Percentiles rank a stretch among this genome's conserved stretches.
Evolutionary conservation across 1,140 invertebrate species (phyloP).

Genomic region (Oreohelix idahoensis): DNA sequence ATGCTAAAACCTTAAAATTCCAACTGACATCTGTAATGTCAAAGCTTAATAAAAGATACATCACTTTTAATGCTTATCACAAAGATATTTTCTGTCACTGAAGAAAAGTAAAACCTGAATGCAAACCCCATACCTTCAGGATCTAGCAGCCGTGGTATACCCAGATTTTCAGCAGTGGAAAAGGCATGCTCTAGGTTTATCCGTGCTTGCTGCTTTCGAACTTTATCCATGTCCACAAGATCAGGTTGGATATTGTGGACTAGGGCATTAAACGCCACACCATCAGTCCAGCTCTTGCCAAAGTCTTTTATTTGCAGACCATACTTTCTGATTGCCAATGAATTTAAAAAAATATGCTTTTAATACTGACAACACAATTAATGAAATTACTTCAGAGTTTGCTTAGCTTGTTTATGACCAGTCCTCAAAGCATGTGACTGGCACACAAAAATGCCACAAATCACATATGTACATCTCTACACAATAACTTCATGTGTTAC

Average conservation of each 20-base stretch:
- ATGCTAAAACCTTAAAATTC: too few species aligned
- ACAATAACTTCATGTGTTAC: too few species aligned
- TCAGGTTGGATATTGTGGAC: slow-evolving; percentile 96
- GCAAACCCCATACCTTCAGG: slow-evolving; percentile 79
- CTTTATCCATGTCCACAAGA: slow-evolving; percentile 84
- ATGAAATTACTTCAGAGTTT: too few species aligned
- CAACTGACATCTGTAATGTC: too few species aligned
- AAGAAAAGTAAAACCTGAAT: background rate
- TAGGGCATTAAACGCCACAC: slow-evolving; percentile 94
- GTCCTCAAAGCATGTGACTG: too few species aligned
- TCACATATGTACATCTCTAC: too few species aligned
- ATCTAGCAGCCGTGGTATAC: slow-evolving; percentile 93
- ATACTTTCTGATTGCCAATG: slow-evolving; percentile 79
- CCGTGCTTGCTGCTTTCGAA: slow-evolving; percentile 67
- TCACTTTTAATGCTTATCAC: too few species aligned
- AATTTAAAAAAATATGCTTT: background rate
- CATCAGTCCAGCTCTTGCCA: slow-evolving; percentile 96
- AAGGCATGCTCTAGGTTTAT: slow-evolving; percentile 93
- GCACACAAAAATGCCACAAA: too few species aligned
- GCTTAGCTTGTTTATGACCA: too few species aligned
- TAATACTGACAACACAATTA: background rate
- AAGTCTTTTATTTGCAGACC: slow-evolving; percentile 94
- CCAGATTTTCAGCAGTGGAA: slow-evolving; percentile 90
- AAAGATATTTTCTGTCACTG: too few species aligned
- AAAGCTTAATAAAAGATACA: too few species aligned